phyloP scores from a whole-genome alignment of 2,888 invertebrate genomes.

The Polydesmus complanatus region DNA sequence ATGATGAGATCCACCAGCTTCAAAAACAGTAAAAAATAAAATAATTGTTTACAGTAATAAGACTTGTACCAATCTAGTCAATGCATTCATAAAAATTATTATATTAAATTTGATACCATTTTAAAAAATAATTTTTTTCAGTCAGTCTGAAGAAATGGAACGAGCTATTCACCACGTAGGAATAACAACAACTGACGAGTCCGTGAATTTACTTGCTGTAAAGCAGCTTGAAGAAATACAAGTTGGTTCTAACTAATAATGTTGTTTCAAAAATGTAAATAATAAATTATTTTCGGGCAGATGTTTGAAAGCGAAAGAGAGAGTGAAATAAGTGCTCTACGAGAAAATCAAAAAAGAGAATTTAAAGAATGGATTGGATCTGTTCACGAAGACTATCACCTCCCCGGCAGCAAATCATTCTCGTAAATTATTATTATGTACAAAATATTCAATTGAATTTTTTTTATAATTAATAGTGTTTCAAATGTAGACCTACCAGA shows the following conservation, averaged over 20 bases:
- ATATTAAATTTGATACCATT: too few relatives aligned
- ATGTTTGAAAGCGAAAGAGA: constrained; percentile 68
- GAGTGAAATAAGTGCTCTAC: constrained; percentile 61
- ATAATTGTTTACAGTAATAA: background rate
- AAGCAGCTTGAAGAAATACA: constrained; percentile 43
- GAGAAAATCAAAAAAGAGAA: constrained; percentile 69
- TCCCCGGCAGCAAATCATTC: constrained; percentile 31
- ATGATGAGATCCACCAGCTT: constrained; percentile 28
- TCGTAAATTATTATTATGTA: background rate
- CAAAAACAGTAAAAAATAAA: constrained; percentile 26
- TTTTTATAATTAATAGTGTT: background rate
- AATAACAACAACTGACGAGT: constrained; percentile 58
- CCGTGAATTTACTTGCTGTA: constrained; percentile 70
- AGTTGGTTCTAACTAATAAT: constrained; percentile 21
- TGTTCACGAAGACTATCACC: constrained; percentile 56
- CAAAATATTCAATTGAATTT: background rate
- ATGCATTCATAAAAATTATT: too few relatives aligned
- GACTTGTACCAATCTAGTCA: too few relatives aligned
- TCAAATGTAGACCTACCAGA: background rate
- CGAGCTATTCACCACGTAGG: constrained; percentile 65
- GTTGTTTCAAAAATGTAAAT: constrained; percentile 26
- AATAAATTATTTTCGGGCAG: constrained; percentile 32
- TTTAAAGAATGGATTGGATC: constrained; percentile 81
- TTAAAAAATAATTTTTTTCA: constrained; percentile 25
- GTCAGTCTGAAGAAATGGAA: constrained; percentile 81